phyloP scores from a whole-genome alignment of 2,797 vertebrate genomes.

The Halcyon chelicuti region DNA sequence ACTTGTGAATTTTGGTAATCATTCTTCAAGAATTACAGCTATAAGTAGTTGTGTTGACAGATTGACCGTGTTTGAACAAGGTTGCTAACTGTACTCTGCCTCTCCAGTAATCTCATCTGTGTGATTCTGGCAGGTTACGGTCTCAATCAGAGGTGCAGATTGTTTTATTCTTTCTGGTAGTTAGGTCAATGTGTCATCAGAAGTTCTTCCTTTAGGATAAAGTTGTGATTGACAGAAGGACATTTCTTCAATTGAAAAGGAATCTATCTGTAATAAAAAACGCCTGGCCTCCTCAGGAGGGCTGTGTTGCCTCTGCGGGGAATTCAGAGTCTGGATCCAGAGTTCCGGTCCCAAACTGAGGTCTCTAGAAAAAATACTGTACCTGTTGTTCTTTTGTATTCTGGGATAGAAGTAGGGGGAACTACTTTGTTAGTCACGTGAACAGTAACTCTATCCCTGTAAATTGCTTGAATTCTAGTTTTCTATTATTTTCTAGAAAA shows the following conservation, averaged over 20 bases:
- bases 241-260: neutral
- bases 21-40: neutral
- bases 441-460: neutral
- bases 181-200: neutral
- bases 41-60: neutral
- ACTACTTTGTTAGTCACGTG: neutral
- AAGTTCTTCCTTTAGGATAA: neutral
- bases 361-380: neutral
- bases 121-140: neutral
- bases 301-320: neutral
- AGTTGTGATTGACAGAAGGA: neutral
- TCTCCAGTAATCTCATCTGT: neutral
- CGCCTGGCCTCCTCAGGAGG: rapidly evolving
- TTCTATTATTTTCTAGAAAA: neutral
- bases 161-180: neutral
- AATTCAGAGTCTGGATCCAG: neutral
- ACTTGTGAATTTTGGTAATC: neutral
- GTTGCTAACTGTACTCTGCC: neutral
- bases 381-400: neutral
- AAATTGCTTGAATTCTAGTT: neutral
- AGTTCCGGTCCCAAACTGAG: neutral
- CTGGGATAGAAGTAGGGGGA: neutral
- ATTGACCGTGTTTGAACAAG: neutral
- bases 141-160: neutral
- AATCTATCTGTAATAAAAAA: neutral